Evolutionary conservation across 2,797 vertebrate species (phyloP).

Genomic region (Enteromius argenteus): DNA sequence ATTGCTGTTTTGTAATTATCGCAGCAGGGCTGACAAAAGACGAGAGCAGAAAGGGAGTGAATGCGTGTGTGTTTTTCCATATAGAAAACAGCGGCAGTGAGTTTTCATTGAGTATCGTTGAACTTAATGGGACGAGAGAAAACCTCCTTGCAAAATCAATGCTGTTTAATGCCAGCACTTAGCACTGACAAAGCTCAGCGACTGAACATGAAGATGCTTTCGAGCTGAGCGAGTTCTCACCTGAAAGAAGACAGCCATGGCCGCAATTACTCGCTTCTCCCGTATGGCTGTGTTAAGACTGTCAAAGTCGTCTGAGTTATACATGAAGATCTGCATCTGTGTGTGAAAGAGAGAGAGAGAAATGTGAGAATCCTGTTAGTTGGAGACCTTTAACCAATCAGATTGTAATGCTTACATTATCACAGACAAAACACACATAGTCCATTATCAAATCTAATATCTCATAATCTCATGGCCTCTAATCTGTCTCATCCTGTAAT

Average conservation of each 20-base stretch:
- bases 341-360: constrained; percentile 49
- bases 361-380: constrained; percentile 10
- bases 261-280: constrained; percentile 90
- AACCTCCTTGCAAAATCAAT: constrained; percentile 43
- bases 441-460: constrained; percentile 38
- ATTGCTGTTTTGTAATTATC: constrained; percentile 24
- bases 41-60: not conserved
- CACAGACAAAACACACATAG: constrained; percentile 35
- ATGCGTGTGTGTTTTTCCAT: constrained; percentile 29
- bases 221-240: constrained; percentile 74
- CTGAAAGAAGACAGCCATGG: constrained; percentile 95
- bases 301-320: constrained; percentile 96
- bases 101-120: constrained; percentile 5
- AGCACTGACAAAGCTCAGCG: constrained; percentile 36
- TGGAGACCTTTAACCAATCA: constrained; percentile 10
- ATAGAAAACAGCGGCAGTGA: not conserved
- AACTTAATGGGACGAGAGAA: constrained; percentile 39
- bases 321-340: constrained; percentile 99
- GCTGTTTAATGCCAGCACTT: constrained; percentile 44
- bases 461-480: constrained; percentile 30
- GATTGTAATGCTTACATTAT: constrained; percentile 15
- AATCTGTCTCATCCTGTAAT: constrained; percentile 38
- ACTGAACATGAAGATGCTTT: constrained; percentile 10
- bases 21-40: not conserved
- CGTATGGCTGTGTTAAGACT: constrained; percentile 90